phyloP scores from a whole-genome alignment of 2,797 vertebrate species.

The Helarctos malayanus region DNA sequence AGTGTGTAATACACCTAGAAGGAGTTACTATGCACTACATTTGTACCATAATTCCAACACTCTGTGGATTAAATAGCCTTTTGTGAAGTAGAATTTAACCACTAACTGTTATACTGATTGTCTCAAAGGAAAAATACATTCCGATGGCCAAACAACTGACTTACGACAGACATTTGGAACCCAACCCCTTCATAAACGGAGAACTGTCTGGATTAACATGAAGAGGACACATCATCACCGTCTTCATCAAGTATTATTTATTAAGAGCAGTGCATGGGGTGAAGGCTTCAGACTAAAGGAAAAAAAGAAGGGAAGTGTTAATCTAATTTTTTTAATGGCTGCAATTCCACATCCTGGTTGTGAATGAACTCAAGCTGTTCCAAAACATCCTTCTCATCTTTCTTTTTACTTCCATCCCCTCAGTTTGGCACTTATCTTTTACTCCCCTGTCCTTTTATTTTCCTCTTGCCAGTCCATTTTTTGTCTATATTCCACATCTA shows the following conservation, averaged over 20 bases:
- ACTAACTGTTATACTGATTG: conserved; percentile 60
- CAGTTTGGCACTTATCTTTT: neutral
- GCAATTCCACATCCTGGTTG: conserved; percentile 1
- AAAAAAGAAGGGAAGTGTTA: conserved; percentile 67
- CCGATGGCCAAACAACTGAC: conserved; percentile 73
- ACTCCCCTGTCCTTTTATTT: neutral
- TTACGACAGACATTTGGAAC: conserved; percentile 74
- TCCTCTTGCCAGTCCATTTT: neutral
- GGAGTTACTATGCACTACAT: conserved; percentile 72
- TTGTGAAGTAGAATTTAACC: conserved; percentile 73
- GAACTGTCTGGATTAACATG: conserved; percentile 74
- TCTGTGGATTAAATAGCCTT: conserved; percentile 71
- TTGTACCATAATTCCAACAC: conserved; percentile 67
- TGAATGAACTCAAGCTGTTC: conserved; percentile 60
- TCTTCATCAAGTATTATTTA: conserved; percentile 77
- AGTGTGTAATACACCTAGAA: conserved; percentile 66
- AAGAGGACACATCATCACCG: conserved; percentile 76
- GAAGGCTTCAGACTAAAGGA: conserved; percentile 61
- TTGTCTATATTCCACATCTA: neutral
- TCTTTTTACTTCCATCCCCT: neutral
- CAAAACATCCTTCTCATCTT: conserved; percentile 41
- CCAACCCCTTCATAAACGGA: conserved; percentile 57
- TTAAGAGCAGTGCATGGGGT: conserved; percentile 49
- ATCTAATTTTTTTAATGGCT: conserved; percentile 71
- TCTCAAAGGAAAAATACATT: conserved; percentile 80